These are phyloP conservation scores for Ophthalmolycus amberensis DNA, from an alignment of 2,113 vertebrate genomes.

Conservation along the genomic window DNA sequence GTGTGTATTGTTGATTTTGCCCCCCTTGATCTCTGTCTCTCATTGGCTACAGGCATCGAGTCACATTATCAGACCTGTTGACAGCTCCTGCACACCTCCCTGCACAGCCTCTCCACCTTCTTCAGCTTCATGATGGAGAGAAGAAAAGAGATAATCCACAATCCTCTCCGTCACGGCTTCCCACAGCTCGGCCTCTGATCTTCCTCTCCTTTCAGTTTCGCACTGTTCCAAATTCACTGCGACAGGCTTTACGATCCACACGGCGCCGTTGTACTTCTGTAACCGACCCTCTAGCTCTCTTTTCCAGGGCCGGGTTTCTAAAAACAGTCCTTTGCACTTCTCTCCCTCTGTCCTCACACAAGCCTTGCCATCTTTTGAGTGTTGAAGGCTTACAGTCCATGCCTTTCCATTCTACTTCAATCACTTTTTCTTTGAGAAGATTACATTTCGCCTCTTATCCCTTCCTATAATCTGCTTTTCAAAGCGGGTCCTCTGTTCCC, in stretches of 20 bases:
- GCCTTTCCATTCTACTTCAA: constrained; percentile 42
- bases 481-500: constrained; percentile 12
- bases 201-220: constrained; percentile 37
- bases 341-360: constrained; percentile 18
- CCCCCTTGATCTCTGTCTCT: constrained; percentile 5
- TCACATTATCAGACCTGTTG: constrained; percentile 77
- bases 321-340: constrained; percentile 34
- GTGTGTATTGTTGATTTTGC: neutral
- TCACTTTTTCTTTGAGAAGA: constrained; percentile 50
- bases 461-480: constrained; percentile 38
- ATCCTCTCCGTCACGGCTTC: constrained; percentile 38
- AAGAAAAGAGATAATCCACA: constrained; percentile 35
- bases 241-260: constrained; percentile 50
- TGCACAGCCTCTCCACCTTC: constrained; percentile 79
- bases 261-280: constrained; percentile 30
- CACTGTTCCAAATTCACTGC: constrained; percentile 44
- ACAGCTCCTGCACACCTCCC: constrained; percentile 83
- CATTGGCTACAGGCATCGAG: constrained; percentile 15
- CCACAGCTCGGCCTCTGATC: constrained; percentile 28
- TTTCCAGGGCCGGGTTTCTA: constrained; percentile 22
- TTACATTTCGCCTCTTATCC: constrained; percentile 44
- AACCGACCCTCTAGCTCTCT: constrained; percentile 34
- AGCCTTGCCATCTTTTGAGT: constrained; percentile 14
- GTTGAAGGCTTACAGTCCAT: constrained; percentile 27
- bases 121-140: constrained; percentile 82